Evolutionary conservation across 2,797 vertebrate species (phyloP).

Genomic region (Melanotaenia boesemani): DNA sequence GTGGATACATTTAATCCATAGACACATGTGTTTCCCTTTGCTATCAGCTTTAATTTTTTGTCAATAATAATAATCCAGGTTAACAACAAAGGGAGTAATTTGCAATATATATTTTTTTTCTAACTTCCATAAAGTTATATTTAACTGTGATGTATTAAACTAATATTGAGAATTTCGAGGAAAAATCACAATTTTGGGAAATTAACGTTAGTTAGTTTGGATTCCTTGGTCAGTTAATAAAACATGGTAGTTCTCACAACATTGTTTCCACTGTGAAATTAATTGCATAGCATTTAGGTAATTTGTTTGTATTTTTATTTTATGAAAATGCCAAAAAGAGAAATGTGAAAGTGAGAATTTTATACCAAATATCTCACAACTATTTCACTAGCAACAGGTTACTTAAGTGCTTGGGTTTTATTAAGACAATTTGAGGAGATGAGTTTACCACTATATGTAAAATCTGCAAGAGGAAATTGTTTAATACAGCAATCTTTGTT

Average conservation of each 20-base stretch:
- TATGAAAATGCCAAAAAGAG: not conserved
- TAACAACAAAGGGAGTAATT: not conserved
- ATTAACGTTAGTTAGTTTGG: not conserved
- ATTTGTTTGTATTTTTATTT: not conserved
- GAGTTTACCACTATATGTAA: not conserved
- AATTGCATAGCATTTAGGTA: not conserved
- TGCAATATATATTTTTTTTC: not conserved
- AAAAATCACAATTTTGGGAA: not conserved
- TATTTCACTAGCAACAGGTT: too few species aligned
- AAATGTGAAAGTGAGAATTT: not conserved
- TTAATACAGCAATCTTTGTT: not conserved
- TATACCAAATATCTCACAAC: too few species aligned
- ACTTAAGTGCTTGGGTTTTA: too few species aligned
- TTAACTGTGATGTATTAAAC: not conserved
- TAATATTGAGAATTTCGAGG: not conserved
- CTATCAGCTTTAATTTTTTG: not conserved
- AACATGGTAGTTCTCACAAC: not conserved
- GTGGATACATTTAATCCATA: too few species aligned
- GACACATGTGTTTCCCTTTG: too few species aligned
- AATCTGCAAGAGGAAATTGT: not conserved
- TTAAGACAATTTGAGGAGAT: not conserved
- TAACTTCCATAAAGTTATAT: constrained; percentile 13
- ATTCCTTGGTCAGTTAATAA: not conserved
- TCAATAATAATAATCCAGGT: not conserved
- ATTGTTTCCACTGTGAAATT: not conserved